phyloP scores from a whole-genome alignment of 1,140 invertebrate species.

The Ericerus pela region DNA sequence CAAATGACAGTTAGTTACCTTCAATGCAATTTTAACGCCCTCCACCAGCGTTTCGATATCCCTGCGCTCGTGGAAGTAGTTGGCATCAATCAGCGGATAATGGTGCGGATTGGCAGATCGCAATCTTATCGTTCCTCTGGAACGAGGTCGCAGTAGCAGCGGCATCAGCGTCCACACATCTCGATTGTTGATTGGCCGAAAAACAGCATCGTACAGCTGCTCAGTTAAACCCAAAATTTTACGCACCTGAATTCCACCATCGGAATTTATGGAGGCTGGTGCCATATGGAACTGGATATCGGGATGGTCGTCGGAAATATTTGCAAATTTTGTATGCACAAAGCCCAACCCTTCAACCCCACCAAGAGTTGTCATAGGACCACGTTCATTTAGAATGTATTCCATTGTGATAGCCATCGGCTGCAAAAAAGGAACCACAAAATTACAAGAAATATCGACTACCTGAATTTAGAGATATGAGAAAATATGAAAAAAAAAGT shows the following conservation, averaged over 20 bases:
- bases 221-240: slow-evolving; percentile 72
- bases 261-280: slow-evolving; percentile 66
- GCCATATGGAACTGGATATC: slow-evolving; percentile 80
- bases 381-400: slow-evolving; percentile 55
- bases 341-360: slow-evolving; percentile 74
- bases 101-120: slow-evolving; percentile 63
- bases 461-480: no score
- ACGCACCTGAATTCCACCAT: slow-evolving; percentile 43
- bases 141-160: slow-evolving; percentile 59
- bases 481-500: no score
- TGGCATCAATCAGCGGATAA: slow-evolving; percentile 73
- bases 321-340: slow-evolving; percentile 66
- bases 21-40: slow-evolving; percentile 41
- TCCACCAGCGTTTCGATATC: slow-evolving; percentile 65
- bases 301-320: slow-evolving; percentile 51
- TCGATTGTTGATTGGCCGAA: slow-evolving; percentile 52
- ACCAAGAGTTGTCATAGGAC: slow-evolving; percentile 68
- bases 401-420: slow-evolving; percentile 60
- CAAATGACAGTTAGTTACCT: slow-evolving; percentile 22
- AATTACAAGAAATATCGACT: no score
- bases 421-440: no score
- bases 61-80: slow-evolving; percentile 62
- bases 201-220: slow-evolving; percentile 59
- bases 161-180: slow-evolving; percentile 76
- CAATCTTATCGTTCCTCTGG: slow-evolving; percentile 53